Base-by-base conservation (phyloP, 2,113 vertebrate species). In the Coregonus clupeaformis region DNA sequence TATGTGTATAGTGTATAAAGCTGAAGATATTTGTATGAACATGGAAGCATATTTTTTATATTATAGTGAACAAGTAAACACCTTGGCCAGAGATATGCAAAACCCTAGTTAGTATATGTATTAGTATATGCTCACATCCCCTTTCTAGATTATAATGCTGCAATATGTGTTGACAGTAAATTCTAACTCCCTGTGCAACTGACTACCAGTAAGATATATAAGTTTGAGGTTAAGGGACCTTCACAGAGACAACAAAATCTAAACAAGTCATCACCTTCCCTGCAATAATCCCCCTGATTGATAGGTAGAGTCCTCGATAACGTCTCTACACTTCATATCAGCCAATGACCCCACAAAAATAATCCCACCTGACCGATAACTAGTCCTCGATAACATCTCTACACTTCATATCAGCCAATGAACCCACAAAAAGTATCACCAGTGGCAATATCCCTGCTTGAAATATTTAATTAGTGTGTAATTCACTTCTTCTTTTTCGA, bases 401-500 rank as follows among this genome's bases (percentile, higher is more conserved):
- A 68, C 63, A 82, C 74, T 86, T 89, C 84, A 84, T 75, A 27
- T 68, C 73, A 77, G 85, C 83, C 83, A 79, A 72, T 84, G 80
- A 85, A 68, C 65, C 36, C 80, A 86, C 80, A 87, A 82, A 80
- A 55, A 27, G 89, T 80, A 90, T 89, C 81, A 84, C 82, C 82
- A 64, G 76, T 27, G 60, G 85, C 91, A 81, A 87, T 62, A 63
- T 88, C 82, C 80, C 86, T 80, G 74, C 81, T 89, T 82, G 77
- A 84, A 85, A 85, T 91, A 85, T 91, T 85, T 78, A 92, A 92
- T 92, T 86, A 91, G 87, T 89, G 84, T 87, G 87, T 91, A 90
- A 93, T 92, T 85, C 88, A 83, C 89, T 89, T 88, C 84, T 2
- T 2, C 89, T 89, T 91, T 16, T 87, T 88, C 82, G 79, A 88